phyloP scores from a whole-genome alignment of 1,140 invertebrate genomes.

The Maniola jurtina region DNA sequence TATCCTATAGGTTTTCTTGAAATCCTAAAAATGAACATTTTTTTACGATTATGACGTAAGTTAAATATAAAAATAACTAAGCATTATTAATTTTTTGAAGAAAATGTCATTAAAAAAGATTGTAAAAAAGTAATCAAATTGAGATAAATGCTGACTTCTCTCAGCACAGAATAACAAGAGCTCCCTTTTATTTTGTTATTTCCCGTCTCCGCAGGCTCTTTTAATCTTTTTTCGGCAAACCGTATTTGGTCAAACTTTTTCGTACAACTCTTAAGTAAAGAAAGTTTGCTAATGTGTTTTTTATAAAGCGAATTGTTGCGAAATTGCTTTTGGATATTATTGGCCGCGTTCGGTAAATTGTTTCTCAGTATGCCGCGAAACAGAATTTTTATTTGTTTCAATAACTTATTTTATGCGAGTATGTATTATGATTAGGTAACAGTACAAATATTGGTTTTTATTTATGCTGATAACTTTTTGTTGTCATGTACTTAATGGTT shows the following conservation, averaged over 20 bases:
- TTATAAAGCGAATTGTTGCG: conserved; percentile 32
- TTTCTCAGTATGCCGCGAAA: background rate
- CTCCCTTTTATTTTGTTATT: conserved; percentile 23
- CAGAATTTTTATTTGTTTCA: background rate
- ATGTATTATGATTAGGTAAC: background rate
- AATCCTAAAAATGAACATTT: too few species aligned
- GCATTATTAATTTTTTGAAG: too few species aligned
- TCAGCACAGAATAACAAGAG: background rate
- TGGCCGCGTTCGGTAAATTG: conserved; percentile 5
- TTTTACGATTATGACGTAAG: too few species aligned
- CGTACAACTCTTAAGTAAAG: conserved; percentile 16
- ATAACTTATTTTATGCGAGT: background rate
- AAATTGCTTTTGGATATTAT: conserved; percentile 20
- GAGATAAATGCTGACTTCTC: background rate
- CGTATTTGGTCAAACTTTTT: conserved; percentile 35
- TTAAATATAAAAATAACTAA: too few species aligned
- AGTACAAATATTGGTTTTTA: too few species aligned
- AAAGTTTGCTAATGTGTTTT: conserved; percentile 39
- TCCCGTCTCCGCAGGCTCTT: conserved; percentile 22
- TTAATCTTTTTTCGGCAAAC: conserved; percentile 26
- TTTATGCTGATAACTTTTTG: too few species aligned
- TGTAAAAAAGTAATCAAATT: background rate
- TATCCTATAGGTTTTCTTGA: too few species aligned
- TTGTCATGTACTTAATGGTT: too few species aligned
- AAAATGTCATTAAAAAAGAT: background rate